A percentile compares a stretch with the other conserved stretches of the same genome.
phyloP scores from a whole-genome alignment of 2,113 vertebrate genomes.

The Paralichthys olivaceus region DNA sequence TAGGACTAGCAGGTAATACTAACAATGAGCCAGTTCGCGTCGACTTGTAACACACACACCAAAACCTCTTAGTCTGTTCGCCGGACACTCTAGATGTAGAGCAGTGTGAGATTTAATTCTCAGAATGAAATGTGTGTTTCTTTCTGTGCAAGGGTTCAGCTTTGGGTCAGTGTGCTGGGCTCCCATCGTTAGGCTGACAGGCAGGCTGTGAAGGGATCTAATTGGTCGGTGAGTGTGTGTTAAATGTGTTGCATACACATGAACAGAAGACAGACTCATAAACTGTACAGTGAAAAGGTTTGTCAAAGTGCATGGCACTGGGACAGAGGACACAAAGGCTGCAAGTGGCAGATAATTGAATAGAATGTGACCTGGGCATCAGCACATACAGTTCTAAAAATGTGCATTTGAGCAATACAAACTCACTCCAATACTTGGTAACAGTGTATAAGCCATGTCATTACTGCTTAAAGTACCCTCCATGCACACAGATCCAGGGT shows the following conservation, averaged over 20 bases:
- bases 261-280: slow-evolving; percentile 65
- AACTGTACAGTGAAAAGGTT: slow-evolving; percentile 47
- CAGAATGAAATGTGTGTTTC: too few species aligned
- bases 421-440: slow-evolving; percentile 26
- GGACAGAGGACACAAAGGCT: slow-evolving; percentile 25
- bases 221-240: slow-evolving; percentile 68
- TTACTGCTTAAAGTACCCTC: slow-evolving; percentile 67
- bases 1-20: too few species aligned
- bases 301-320: slow-evolving; percentile 32
- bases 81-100: too few species aligned
- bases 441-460: slow-evolving; percentile 61
- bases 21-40: too few species aligned
- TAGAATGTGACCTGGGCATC: slow-evolving; percentile 37
- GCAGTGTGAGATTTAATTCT: slow-evolving; percentile 1
- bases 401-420: slow-evolving; percentile 3
- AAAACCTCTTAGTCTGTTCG: too few species aligned
- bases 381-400: slow-evolving; percentile 18
- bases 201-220: slow-evolving; percentile 65
- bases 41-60: too few species aligned
- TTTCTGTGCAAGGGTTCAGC: slow-evolving; percentile 67
- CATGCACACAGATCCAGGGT: slow-evolving; percentile 31
- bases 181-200: slow-evolving; percentile 68
- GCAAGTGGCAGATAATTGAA: slow-evolving; percentile 30
- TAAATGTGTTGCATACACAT: slow-evolving; percentile 64
- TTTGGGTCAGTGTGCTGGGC: slow-evolving; percentile 59